Evolutionary conservation across 2,888 invertebrate species (phyloP).

Genomic region (Euclidia mi): DNA sequence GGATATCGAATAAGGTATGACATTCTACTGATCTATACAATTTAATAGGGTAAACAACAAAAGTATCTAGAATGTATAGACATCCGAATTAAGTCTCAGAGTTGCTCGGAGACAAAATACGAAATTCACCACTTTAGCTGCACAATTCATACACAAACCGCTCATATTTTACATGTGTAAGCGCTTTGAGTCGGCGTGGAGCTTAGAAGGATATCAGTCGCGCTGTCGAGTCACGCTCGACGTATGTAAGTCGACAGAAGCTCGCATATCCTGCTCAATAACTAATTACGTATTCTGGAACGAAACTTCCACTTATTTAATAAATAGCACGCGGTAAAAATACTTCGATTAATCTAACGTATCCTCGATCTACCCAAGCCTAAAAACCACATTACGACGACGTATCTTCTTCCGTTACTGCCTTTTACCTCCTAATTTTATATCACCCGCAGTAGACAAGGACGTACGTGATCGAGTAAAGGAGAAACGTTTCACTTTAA

Average conservation of each 20-base stretch:
- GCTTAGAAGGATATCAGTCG: conserved; percentile 57
- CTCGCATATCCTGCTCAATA: conserved; percentile 31
- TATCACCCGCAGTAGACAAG: conserved; percentile 40
- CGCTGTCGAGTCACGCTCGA: conserved; percentile 53
- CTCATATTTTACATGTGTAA: conserved; percentile 56
- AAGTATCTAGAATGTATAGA: conserved; percentile 3
- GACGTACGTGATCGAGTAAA: conserved; percentile 40
- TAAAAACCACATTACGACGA: conserved; percentile 49
- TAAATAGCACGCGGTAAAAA: conserved; percentile 36
- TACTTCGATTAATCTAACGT: conserved; percentile 44
- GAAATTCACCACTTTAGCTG: conserved; percentile 43
- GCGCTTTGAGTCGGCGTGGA: conserved; percentile 52
- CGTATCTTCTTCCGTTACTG: conserved; percentile 38
- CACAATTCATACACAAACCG: conserved; percentile 51
- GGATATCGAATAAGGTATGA: too few species aligned
- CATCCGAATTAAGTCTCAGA: conserved; percentile 14
- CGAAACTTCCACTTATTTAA: conserved; percentile 26
- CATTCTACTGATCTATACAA: too few species aligned
- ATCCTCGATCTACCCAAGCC: conserved; percentile 27
- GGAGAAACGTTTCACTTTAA: conserved; percentile 34
- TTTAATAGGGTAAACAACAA: too few species aligned
- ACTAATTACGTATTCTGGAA: conserved; percentile 41
- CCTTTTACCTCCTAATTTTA: conserved; percentile 47
- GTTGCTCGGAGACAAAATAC: conserved; percentile 23
- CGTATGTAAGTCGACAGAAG: conserved; percentile 50